Evolutionary conservation across 2,113 vertebrate species (phyloP).

Genomic region (Tachysurus fulvidraco): DNA sequence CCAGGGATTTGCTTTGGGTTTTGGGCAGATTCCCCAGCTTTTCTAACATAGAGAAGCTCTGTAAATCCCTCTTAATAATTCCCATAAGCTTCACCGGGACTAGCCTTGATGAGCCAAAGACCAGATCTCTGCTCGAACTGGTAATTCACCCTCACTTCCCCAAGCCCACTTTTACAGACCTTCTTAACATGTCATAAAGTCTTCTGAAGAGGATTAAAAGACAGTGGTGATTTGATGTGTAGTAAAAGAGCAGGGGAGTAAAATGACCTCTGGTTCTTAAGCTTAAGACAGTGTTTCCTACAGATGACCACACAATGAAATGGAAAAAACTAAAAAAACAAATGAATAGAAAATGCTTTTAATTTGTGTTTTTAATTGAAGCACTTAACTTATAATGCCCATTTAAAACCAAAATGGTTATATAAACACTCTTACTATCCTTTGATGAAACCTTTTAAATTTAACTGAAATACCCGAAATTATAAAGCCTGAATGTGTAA

Average conservation of each 20-base stretch:
- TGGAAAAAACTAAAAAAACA: neutral
- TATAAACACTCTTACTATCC: neutral
- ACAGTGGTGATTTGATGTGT: slow-evolving; percentile 30
- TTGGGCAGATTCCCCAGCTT: slow-evolving; percentile 64
- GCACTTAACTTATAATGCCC: neutral
- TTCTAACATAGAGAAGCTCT: slow-evolving; percentile 63
- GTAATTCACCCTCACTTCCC: slow-evolving; percentile 54
- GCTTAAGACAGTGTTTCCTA: slow-evolving; percentile 51
- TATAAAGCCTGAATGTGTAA: neutral
- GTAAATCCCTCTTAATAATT: slow-evolving; percentile 75
- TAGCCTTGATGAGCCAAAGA: slow-evolving; percentile 58
- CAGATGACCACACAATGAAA: slow-evolving; percentile 52
- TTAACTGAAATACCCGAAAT: neutral
- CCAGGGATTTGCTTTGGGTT: slow-evolving; percentile 63
- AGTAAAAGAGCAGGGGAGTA: neutral
- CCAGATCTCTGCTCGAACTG: slow-evolving; percentile 62
- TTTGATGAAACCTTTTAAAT: neutral
- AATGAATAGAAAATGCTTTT: neutral
- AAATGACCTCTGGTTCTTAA: slow-evolving; percentile 47
- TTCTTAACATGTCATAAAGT: slow-evolving; percentile 60
- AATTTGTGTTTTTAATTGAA: neutral
- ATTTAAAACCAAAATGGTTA: neutral
- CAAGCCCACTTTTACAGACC: slow-evolving; percentile 52
- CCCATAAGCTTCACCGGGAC: slow-evolving; percentile 64
- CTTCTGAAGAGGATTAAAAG: slow-evolving; percentile 54